These are phyloP conservation scores for Drosophila siamana DNA, from an alignment of 2,888 invertebrate genomes.

Conservation along the genomic window DNA sequence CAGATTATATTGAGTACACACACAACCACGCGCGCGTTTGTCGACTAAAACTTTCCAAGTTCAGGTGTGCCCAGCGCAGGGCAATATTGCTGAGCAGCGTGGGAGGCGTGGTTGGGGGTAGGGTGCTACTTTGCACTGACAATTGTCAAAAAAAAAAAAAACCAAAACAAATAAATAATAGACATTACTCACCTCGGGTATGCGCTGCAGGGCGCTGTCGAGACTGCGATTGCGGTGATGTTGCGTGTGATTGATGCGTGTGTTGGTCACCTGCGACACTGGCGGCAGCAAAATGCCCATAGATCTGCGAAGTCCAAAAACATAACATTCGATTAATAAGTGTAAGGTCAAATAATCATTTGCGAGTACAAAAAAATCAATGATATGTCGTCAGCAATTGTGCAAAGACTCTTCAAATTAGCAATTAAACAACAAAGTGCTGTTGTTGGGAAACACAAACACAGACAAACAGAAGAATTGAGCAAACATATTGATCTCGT, in stretches of 20 bases:
- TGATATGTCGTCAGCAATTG: slow-evolving; percentile 37
- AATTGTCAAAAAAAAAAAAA: slow-evolving; percentile 3
- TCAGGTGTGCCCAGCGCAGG: slow-evolving; percentile 26
- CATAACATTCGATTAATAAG: slow-evolving; percentile 5
- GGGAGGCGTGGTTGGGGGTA: not conserved
- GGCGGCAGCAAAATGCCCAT: slow-evolving; percentile 86
- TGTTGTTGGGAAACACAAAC: slow-evolving; percentile 8
- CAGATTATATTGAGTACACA: slow-evolving; percentile 41
- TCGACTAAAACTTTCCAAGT: slow-evolving; percentile 48
- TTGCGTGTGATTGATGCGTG: slow-evolving; percentile 86
- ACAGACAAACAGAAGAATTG: not conserved
- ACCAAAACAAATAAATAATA: not conserved
- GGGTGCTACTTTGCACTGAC: slow-evolving; percentile 1
- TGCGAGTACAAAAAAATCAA: slow-evolving; percentile 53
- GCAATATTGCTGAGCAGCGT: slow-evolving; percentile 11
- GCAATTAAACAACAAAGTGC: not conserved
- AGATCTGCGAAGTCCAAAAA: slow-evolving; percentile 78
- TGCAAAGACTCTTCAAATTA: slow-evolving; percentile 1
- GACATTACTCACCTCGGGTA: slow-evolving; percentile 89
- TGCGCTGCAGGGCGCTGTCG: slow-evolving; percentile 95
- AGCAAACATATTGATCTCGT: slow-evolving; percentile 6
- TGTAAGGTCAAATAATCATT: slow-evolving; percentile 11
- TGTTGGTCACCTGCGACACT: slow-evolving; percentile 85
- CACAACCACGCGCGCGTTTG: slow-evolving; percentile 6
- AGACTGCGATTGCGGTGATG: slow-evolving; percentile 95